Base-by-base conservation (phyloP, 2,888 invertebrate genomes). In the Folsomia candida region DNA sequence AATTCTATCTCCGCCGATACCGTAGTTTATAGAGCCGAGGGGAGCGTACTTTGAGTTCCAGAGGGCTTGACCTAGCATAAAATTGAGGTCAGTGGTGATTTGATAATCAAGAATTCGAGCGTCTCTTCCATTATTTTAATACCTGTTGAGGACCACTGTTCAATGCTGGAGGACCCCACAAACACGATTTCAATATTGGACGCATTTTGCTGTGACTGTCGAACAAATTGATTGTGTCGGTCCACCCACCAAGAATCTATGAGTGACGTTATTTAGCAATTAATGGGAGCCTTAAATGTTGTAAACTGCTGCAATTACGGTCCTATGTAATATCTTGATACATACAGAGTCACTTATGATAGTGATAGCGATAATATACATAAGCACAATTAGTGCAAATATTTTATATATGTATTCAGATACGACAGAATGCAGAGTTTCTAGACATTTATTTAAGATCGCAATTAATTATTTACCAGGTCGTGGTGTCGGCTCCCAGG, bases 21-120 rank as follows among this genome's bases (percentile, higher is more conserved):
- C 94, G 84, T 93, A 92, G 84, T 95, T 95, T 79, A 94, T 87
- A 82, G 92, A 91, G 83, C 95, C 95, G 81, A 95, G 86, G 1
- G 94, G 94, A 70, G 91, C 93, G 87, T 94, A 94, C 85, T 91
- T 88, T 81, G 91, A 90, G 82, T 92, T 90, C 94, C 94, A 95
- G 51, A 47, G 47, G n/a, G 47, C 47, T 47, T 9, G 47, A 47
- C 9, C 47, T 18, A 11, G 18, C 18, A 11, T 18, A 9, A 47
- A 47, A 11, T 47, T 47, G 18, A 47, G 47, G 18, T 18, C 9
- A 47, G 9, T 11, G 18, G 9, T 47, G 47, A 47, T 11, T 47
- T 9, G 9, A 47, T 47, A 9, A 11, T 11, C 9, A 47, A 47
- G 9, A 11, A 47, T 47, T 11, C 18, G 18, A 11, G 47, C 9